Evolutionary conservation across 2,888 invertebrate genomes (phyloP).

Genomic region (Drosophila lutescens): DNA sequence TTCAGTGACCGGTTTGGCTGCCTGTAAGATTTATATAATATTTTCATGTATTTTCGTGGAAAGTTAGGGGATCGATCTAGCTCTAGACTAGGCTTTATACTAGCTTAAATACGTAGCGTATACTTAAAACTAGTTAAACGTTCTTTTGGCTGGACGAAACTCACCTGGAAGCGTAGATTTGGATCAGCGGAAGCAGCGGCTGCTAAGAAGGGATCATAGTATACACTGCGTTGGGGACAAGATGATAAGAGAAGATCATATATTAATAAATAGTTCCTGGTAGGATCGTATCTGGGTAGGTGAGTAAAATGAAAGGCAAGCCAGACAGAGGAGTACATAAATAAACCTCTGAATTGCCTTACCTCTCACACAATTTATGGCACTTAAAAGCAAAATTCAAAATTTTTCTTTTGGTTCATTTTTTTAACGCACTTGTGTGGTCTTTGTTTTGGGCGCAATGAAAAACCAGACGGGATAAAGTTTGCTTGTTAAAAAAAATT

Average conservation of each 20-base stretch:
- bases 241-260: conserved; percentile 33
- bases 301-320: conserved; percentile 9
- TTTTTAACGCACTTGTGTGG: conserved; percentile 76
- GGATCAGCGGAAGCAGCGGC: conserved; percentile 93
- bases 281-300: conserved; percentile 19
- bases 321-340: not conserved
- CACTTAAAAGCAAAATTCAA: conserved; percentile 84
- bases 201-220: conserved; percentile 98
- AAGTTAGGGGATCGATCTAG: conserved; percentile 28
- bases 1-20: conserved; percentile 89
- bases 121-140: not conserved
- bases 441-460: conserved; percentile 24
- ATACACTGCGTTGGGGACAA: conserved; percentile 87
- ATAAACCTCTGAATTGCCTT: conserved; percentile 18
- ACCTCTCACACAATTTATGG: conserved; percentile 36
- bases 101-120: conserved; percentile 36
- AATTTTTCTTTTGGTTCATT: conserved; percentile 55
- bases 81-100: conserved; percentile 12
- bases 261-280: conserved; percentile 53
- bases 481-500: conserved; percentile 6
- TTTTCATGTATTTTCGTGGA: conserved; percentile 59
- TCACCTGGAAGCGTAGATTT: conserved; percentile 96
- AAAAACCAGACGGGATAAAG: conserved; percentile 16
- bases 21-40: conserved; percentile 86
- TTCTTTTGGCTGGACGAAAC: conserved; percentile 57